These are phyloP conservation scores for Blastobasis lacticolella DNA, from an alignment of 2,888 invertebrate species.

Conservation along the genomic window DNA sequence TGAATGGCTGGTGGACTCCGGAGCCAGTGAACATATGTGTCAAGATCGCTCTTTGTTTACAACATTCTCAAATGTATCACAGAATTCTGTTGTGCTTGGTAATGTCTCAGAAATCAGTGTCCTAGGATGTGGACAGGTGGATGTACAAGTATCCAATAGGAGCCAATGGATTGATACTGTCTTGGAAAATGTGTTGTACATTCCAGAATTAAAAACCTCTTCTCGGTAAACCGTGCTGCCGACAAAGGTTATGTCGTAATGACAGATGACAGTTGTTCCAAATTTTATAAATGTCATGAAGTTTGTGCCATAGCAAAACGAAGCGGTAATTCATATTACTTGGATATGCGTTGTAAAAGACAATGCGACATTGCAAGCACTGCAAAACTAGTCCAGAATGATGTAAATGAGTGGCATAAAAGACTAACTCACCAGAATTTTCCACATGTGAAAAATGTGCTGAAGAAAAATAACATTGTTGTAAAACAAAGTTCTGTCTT, in stretches of 20 bases:
- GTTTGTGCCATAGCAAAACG: conserved; percentile 16
- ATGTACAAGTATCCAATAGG: conserved; percentile 14
- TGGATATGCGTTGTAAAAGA: conserved; percentile 4
- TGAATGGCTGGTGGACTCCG: conserved; percentile 18
- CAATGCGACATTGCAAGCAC: neutral
- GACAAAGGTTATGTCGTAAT: conserved; percentile 18
- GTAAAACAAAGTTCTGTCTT: conserved; percentile 5
- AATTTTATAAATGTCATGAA: conserved; percentile 13
- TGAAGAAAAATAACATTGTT: neutral
- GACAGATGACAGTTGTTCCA: conserved; percentile 13
- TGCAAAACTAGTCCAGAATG: neutral
- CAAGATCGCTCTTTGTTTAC: conserved; percentile 12
- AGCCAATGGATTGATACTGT: conserved; percentile 17
- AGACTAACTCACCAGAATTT: neutral
- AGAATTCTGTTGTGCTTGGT: conserved; percentile 15
- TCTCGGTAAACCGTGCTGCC: conserved; percentile 15
- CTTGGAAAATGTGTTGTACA: conserved; percentile 19
- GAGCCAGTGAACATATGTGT: conserved; percentile 20
- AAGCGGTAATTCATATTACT: conserved; percentile 6
- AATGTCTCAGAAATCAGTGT: conserved; percentile 14
- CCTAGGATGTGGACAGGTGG: conserved; percentile 15
- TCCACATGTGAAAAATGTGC: neutral
- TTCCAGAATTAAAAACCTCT: conserved; percentile 17
- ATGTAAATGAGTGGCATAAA: conserved; percentile 14
- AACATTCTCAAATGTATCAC: conserved; percentile 1